Conservation (phyloP, 2,797 vertebrate genomes). For the Xerus rutilus region DNA sequence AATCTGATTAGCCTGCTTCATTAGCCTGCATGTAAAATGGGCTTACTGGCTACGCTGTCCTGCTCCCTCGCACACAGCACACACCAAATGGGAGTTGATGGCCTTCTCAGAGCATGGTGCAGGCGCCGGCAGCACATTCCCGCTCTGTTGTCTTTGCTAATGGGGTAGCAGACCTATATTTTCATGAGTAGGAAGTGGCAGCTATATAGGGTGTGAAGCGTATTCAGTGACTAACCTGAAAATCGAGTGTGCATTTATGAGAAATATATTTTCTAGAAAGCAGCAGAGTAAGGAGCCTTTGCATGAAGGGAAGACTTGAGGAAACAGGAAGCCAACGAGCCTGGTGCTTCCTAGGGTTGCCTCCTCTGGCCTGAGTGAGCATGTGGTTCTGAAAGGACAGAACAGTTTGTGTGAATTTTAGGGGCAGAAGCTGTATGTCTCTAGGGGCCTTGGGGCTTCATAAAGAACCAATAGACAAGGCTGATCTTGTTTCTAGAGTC, state of each 20-base stretch:
- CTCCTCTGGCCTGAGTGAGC: neutral
- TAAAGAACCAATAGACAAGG: neutral
- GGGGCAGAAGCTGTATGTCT: neutral
- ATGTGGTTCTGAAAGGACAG: neutral
- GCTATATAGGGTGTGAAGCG: neutral
- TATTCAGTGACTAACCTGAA: neutral
- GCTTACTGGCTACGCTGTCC: no score
- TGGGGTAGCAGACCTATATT: neutral
- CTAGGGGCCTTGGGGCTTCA: neutral
- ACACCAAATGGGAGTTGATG: neutral
- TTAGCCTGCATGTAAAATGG: neutral
- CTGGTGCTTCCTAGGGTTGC: neutral
- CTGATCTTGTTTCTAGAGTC: neutral
- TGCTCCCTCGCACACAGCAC: rapidly evolving
- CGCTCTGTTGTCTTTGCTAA: neutral
- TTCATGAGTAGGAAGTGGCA: neutral
- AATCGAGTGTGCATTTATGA: neutral
- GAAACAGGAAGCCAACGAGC: neutral
- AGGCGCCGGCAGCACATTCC: rapidly evolving
- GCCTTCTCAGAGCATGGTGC: rapidly evolving
- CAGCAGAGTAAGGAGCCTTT: neutral
- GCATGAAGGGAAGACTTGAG: neutral
- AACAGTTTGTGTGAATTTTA: neutral
- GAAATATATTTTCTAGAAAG: neutral
- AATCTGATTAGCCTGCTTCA: neutral